A percentile compares a stretch with the other conserved stretches of the same genome.
These are phyloP conservation scores for Brevimyrus niger DNA, from an alignment of 2,113 vertebrate species.

Conservation along the genomic window DNA sequence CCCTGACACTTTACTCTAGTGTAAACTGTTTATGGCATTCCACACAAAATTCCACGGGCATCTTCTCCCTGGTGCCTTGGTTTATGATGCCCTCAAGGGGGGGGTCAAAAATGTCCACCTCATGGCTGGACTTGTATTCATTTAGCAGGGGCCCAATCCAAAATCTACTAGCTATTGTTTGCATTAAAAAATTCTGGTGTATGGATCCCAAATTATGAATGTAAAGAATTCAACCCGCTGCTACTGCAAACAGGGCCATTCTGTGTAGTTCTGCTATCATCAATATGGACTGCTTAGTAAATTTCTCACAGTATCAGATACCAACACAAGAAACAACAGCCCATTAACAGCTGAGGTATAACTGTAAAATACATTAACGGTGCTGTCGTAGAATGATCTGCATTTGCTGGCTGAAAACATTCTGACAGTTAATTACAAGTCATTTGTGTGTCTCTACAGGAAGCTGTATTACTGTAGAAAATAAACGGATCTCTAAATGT, in stretches of 20 bases:
- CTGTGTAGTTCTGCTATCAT: background rate
- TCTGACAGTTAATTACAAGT: slow-evolving; percentile 6
- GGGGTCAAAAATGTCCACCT: background rate
- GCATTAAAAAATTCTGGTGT: background rate
- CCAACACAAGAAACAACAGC: background rate
- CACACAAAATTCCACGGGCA: background rate
- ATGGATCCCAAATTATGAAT: background rate
- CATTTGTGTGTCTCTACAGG: background rate
- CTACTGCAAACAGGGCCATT: background rate
- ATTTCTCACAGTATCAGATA: background rate
- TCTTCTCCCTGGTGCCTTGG: background rate
- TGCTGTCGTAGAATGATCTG: background rate
- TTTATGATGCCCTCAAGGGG: background rate
- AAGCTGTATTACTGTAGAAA: background rate
- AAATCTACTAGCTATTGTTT: background rate
- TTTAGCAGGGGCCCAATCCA: background rate
- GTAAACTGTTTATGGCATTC: background rate
- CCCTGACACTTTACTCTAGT: background rate
- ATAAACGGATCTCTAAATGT: background rate
- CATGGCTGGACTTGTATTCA: background rate
- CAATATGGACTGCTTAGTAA: background rate
- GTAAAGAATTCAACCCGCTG: background rate
- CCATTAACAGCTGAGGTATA: background rate
- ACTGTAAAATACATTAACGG: background rate
- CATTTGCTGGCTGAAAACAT: background rate